Percentiles rank a stretch among this genome's conserved stretches.
phyloP scores from a whole-genome alignment of 2,113 vertebrate genomes.

The Glaucomys volans region DNA sequence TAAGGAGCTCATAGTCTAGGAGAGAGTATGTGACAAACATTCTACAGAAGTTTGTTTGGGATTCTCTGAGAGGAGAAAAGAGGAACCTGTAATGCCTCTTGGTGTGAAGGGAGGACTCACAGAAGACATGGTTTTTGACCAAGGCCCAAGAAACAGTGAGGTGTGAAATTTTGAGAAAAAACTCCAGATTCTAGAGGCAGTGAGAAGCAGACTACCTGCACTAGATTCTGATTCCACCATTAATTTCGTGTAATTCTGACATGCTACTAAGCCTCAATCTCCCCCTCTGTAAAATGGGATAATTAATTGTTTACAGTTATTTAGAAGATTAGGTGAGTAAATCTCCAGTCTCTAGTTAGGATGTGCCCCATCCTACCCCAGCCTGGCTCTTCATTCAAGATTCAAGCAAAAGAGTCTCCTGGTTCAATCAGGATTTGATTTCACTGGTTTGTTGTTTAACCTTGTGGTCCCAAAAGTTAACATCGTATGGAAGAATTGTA shows the following conservation, averaged over 20 bases:
- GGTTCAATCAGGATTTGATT: neutral
- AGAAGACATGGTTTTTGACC: neutral
- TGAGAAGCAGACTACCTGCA: neutral
- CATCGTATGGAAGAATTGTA: neutral
- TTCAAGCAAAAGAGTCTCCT: neutral
- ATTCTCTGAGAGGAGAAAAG: neutral
- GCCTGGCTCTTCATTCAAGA: neutral
- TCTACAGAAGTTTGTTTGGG: neutral
- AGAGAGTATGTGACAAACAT: neutral
- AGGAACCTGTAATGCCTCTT: neutral
- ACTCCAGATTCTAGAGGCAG: neutral
- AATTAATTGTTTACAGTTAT: neutral
- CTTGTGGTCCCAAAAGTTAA: neutral
- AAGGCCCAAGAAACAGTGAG: neutral
- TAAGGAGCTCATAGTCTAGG: neutral
- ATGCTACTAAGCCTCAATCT: neutral
- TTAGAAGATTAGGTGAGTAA: conserved; percentile 12
- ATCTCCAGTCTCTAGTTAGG: neutral
- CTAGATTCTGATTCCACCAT: neutral
- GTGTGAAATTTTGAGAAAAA: neutral
- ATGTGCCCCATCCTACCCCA: neutral
- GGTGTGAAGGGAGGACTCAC: neutral
- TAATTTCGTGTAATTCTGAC: neutral
- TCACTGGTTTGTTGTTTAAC: neutral
- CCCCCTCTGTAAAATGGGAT: neutral